phyloP scores from a whole-genome alignment of 2,113 vertebrate species.

The Eira barbara region DNA sequence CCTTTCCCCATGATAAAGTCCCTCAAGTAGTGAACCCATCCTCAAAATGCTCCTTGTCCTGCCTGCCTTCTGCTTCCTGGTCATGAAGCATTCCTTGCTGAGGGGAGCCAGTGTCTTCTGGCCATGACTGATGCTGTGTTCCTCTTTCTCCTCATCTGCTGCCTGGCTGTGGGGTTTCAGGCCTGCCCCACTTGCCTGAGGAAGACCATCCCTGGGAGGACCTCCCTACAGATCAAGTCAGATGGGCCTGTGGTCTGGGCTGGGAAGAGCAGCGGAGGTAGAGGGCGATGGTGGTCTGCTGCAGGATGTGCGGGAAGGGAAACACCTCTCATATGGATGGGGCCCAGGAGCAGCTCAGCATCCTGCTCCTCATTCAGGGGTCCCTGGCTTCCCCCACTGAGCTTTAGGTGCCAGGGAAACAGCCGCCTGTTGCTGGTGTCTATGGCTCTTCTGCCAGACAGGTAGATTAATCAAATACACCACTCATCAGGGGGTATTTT shows the following conservation, averaged over 20 bases:
- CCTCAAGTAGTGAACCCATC: neutral
- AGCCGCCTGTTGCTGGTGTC: neutral
- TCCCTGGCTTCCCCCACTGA: neutral
- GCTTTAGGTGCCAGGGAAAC: neutral
- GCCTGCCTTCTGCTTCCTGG: neutral
- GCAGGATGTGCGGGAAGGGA: fast-evolving
- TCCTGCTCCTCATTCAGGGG: neutral
- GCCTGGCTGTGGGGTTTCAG: neutral
- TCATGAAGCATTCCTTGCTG: neutral
- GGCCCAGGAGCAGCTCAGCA: fast-evolving
- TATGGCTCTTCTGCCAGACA: neutral
- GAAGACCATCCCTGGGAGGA: neutral
- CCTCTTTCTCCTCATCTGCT: neutral
- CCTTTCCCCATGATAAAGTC: neutral
- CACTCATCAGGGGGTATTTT: neutral
- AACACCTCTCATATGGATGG: neutral
- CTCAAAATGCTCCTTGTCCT: neutral
- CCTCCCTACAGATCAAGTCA: no score
- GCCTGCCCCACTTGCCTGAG: neutral
- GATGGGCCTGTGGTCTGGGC: neutral
- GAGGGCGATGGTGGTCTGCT: neutral
- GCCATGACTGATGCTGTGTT: neutral
- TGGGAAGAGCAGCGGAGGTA: fast-evolving
- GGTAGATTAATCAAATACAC: neutral
- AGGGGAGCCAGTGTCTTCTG: neutral